These are phyloP conservation scores for Drosophila tristis DNA, from an alignment of 1,140 invertebrate species.

Conservation along the genomic window DNA sequence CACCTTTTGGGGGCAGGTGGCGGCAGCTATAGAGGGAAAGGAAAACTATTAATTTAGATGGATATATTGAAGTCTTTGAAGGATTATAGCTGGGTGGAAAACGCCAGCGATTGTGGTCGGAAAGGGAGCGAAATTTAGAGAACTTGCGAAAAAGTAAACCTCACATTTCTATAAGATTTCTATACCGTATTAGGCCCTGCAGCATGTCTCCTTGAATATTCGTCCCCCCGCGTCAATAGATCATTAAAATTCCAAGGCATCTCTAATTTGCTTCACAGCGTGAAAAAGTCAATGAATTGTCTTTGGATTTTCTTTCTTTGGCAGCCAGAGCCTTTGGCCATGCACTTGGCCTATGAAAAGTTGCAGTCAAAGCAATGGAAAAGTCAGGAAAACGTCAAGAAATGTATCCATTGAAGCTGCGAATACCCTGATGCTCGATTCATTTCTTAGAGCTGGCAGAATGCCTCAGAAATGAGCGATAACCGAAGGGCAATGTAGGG, in stretches of 20 bases:
- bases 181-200: no score
- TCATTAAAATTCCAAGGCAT: no score
- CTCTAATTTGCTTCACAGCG: no score
- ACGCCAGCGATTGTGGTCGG: no score
- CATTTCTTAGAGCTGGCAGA: not conserved
- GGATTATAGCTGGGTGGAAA: no score
- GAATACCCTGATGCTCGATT: slow-evolving; percentile 4
- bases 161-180: no score
- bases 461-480: slow-evolving; percentile 21
- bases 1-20: slow-evolving; percentile 22
- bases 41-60: no score
- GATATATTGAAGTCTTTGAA: no score
- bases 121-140: no score
- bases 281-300: not conserved
- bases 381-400: slow-evolving; percentile 21
- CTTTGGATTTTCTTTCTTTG: slow-evolving; percentile 32
- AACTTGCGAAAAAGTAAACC: no score
- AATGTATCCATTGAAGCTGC: not conserved
- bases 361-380: slow-evolving; percentile 60
- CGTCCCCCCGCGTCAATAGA: no score
- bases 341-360: slow-evolving; percentile 69
- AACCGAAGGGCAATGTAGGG: slow-evolving; percentile 36
- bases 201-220: no score
- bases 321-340: slow-evolving; percentile 11
- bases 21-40: not conserved